Conservation (phyloP, 2,888 invertebrate genomes). For the Hypomecis punctinalis region DNA sequence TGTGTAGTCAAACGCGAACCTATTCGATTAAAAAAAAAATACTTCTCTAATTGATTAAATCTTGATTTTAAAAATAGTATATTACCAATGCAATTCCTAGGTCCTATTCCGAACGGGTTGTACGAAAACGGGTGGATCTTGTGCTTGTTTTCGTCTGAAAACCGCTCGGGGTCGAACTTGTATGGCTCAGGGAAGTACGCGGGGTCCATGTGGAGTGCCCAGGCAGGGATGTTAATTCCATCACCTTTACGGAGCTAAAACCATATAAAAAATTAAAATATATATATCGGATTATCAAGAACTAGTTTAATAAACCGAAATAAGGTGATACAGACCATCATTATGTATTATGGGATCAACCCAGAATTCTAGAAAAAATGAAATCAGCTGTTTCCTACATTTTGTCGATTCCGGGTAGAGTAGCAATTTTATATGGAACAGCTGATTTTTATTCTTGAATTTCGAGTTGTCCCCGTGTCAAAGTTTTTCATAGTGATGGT, state of each 20-base stretch:
- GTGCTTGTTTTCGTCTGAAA: slow-evolving; percentile 60
- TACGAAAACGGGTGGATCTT: slow-evolving; percentile 57
- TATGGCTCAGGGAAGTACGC: slow-evolving; percentile 56
- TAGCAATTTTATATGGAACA: too few species aligned
- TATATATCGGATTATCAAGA: neutral
- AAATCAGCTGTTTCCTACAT: too few species aligned
- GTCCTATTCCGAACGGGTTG: slow-evolving; percentile 65
- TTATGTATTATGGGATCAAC: too few species aligned
- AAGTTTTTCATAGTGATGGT: neutral
- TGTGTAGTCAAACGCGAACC: too few species aligned
- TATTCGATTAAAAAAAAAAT: too few species aligned
- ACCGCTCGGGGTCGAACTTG: slow-evolving; percentile 66
- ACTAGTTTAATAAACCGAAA: too few species aligned
- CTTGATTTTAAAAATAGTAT: too few species aligned
- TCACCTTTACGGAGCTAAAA: slow-evolving; percentile 63
- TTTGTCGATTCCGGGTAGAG: too few species aligned
- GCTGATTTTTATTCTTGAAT: too few species aligned
- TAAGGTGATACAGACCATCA: too few species aligned
- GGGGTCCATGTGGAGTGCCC: slow-evolving; percentile 59
- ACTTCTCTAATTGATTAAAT: too few species aligned
- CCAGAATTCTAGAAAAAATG: too few species aligned
- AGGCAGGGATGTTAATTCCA: slow-evolving; percentile 64
- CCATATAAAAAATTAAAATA: neutral
- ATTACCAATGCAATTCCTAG: slow-evolving; percentile 67
- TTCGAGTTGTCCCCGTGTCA: neutral